phyloP scores from a whole-genome alignment of 2,797 vertebrate genomes.

The Acanthornis magna region DNA sequence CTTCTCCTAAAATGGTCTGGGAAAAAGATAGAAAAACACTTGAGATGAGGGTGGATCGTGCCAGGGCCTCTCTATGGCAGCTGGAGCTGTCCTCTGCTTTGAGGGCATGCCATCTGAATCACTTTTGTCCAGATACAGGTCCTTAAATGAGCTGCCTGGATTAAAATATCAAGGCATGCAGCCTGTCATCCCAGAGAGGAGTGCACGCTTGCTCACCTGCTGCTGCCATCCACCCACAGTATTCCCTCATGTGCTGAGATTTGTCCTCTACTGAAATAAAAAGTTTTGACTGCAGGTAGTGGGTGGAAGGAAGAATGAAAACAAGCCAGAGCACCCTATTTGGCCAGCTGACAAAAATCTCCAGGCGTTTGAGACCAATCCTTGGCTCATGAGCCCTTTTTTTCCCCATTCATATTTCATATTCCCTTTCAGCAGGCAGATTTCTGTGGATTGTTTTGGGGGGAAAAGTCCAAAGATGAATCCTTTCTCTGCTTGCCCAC shows the following conservation, averaged over 20 bases:
- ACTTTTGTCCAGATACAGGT: neutral
- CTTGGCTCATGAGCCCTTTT: constrained; percentile 47
- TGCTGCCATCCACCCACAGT: neutral
- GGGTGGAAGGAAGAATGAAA: constrained; percentile 29
- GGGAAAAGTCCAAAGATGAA: neutral
- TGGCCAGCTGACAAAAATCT: constrained; percentile 67
- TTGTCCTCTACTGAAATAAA: neutral
- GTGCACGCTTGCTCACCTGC: accelerated
- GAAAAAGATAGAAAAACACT: neutral
- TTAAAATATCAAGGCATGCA: neutral
- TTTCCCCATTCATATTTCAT: constrained; percentile 73
- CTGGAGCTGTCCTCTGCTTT: neutral
- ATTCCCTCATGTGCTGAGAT: neutral
- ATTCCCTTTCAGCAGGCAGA: constrained; percentile 59
- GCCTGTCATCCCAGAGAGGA: neutral
- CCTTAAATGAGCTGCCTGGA: neutral
- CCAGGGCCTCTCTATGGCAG: accelerated
- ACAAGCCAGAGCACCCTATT: constrained; percentile 39
- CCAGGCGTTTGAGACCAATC: constrained; percentile 45
- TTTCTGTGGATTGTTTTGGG: constrained; percentile 39
- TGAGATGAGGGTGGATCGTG: accelerated
- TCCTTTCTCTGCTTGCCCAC: neutral
- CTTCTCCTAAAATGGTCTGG: neutral
- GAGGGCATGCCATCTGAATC: accelerated
- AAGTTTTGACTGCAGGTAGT: constrained; percentile 24